phyloP scores from a whole-genome alignment of 2,797 vertebrate genomes.

The Onychomys arenicola region DNA sequence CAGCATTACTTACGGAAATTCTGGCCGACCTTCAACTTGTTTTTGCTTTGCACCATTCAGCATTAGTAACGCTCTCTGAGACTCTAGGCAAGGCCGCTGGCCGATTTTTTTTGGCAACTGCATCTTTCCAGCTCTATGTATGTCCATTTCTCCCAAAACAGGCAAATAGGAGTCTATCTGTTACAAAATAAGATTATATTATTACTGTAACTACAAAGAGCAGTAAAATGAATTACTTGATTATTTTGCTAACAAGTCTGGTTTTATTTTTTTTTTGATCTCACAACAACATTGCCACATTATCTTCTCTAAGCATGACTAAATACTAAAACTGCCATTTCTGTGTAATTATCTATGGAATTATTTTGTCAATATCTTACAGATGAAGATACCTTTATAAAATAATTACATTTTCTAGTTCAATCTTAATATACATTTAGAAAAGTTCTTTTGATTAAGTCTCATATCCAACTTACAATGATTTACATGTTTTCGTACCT shows the following conservation, averaged over 20 bases:
- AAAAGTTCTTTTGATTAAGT: constrained; percentile 47
- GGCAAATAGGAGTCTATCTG: constrained; percentile 94
- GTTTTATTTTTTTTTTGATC: constrained; percentile 36
- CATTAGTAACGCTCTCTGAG: constrained; percentile 87
- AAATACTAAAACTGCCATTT: constrained; percentile 23
- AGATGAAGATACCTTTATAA: constrained; percentile 28
- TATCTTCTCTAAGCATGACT: constrained; percentile 31
- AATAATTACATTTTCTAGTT: constrained; percentile 43
- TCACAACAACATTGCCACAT: not conserved
- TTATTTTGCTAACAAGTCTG: constrained; percentile 35
- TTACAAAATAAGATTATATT: constrained; percentile 82
- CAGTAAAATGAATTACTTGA: constrained; percentile 48
- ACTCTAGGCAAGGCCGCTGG: constrained; percentile 84
- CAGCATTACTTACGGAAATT: constrained; percentile 91
- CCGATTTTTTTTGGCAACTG: constrained; percentile 81
- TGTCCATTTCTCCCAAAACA: constrained; percentile 89
- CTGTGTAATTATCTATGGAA: constrained; percentile 1
- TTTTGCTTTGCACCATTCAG: constrained; percentile 89
- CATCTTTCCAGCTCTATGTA: constrained; percentile 78
- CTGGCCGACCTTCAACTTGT: constrained; percentile 86
- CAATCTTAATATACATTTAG: constrained; percentile 52
- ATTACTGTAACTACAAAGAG: constrained; percentile 60
- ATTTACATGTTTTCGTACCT: constrained; percentile 34
- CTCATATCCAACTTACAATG: constrained; percentile 36
- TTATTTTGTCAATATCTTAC: not conserved